Conservation (phyloP, 2,797 vertebrate genomes). For the Macropus fuliginosus region DNA sequence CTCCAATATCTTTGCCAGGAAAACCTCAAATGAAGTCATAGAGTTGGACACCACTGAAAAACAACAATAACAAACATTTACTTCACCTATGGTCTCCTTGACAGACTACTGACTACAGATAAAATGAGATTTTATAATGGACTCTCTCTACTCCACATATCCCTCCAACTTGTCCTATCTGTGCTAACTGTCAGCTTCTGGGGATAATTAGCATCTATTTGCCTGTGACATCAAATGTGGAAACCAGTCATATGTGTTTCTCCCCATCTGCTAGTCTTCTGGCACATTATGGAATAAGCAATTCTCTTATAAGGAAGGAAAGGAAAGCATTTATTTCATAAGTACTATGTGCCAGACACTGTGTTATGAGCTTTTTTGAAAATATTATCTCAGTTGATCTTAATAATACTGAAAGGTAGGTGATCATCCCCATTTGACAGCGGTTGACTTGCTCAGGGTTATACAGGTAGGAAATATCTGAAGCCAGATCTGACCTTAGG, state of each 20-base stretch:
- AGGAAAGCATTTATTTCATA: neutral
- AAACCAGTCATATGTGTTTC: neutral
- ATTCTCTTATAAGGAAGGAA: neutral
- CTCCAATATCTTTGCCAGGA: neutral
- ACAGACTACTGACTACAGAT: neutral
- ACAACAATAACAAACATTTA: neutral
- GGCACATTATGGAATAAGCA: neutral
- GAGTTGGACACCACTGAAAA: neutral
- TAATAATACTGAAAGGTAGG: neutral
- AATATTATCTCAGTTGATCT: neutral
- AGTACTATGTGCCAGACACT: neutral
- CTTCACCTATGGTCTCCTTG: neutral
- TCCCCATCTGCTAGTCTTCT: neutral
- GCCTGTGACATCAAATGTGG: neutral
- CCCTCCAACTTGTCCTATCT: neutral
- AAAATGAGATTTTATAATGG: neutral
- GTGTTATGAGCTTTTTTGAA: neutral
- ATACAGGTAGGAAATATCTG: neutral
- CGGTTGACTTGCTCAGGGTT: neutral
- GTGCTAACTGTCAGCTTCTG: neutral
- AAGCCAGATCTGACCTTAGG: neutral
- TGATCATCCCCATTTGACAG: neutral
- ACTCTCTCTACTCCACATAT: neutral
- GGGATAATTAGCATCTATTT: neutral
- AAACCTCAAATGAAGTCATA: neutral